phyloP scores from a whole-genome alignment of 2,113 vertebrate species.

The Gavialis gangeticus region DNA sequence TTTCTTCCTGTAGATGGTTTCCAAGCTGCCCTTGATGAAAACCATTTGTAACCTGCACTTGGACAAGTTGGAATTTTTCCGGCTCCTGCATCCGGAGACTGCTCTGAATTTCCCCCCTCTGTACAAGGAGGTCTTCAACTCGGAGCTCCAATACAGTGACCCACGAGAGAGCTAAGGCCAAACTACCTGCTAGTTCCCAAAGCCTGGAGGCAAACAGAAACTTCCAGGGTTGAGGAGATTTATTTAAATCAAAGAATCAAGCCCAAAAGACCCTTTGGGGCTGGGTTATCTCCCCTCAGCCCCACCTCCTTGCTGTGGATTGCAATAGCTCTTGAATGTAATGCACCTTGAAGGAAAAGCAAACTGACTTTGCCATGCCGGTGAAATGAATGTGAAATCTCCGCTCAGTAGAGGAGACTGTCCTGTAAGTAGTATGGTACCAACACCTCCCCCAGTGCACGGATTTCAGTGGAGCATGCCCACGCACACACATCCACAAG shows the following conservation, averaged over 20 bases:
- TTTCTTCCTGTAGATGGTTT: slow-evolving; percentile 83
- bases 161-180: slow-evolving; percentile 84
- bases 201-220: not conserved
- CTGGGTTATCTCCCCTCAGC: not conserved
- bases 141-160: slow-evolving; percentile 87
- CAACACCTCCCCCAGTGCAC: not conserved
- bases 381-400: slow-evolving; percentile 78
- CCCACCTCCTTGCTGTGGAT: slow-evolving; percentile 23
- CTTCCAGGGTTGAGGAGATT: slow-evolving; percentile 24
- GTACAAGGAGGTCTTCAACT: slow-evolving; percentile 91
- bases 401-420: slow-evolving; percentile 30
- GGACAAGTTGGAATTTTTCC: slow-evolving; percentile 93
- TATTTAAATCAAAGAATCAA: slow-evolving; percentile 49
- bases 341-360: slow-evolving; percentile 73
- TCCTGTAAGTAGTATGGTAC: not conserved
- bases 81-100: slow-evolving; percentile 88
- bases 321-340: slow-evolving; percentile 77
- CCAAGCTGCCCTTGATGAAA: slow-evolving; percentile 90
- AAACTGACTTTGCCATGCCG: slow-evolving; percentile 49
- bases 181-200: not conserved
- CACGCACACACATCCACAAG: not conserved
- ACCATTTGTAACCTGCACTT: slow-evolving; percentile 92
- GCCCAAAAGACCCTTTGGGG: slow-evolving; percentile 14
- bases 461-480: not conserved
- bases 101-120: slow-evolving; percentile 89